Base-by-base conservation (phyloP, 2,797 vertebrate species). In the Eupleurogrammus muticus region DNA sequence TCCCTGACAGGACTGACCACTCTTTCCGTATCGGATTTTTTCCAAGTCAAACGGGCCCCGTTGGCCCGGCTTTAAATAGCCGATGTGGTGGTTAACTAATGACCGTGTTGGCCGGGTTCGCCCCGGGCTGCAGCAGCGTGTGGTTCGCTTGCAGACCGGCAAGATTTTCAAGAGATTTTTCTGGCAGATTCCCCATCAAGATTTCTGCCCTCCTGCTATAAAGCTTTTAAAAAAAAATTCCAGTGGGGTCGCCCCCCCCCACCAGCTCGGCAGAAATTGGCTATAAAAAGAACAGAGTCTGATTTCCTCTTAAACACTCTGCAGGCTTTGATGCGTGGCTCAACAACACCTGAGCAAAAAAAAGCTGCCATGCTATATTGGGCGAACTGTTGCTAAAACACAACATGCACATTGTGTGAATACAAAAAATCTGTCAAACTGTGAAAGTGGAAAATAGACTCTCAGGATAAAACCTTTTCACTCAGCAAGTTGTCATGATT, bases 11-110 rank as follows among this genome's bases (percentile, higher is more conserved):
- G 75, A 84, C 81, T 90, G 87, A 91, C 89, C 91, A 86, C 89
- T 90, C 76, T 89, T 91, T 87, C 84, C 89, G 89, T 84, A 85
- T 90, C 93, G 81, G 70, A 88, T 90, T 92, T 90, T n/a, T 90
- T 94, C 93, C 93, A 92, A 93, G 85, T 91, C 86, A 91, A 93
- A 92, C 84, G 88, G 80, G 86, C 81, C 73, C 70, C 55, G 77
- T 73, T 87, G 90, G 90, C 87, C 83, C 83, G 77, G 81, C 85
- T 88, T 93, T 93, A 93, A 92, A 93, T 93, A 93, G 91, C 89
- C 81, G 75, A 91, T 90, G 77, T 90, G 79, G 89, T 88, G 92
- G 91, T 92, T 92, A 86, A 87, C 90, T 92, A 91, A 93, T 92
- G 90, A 92, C 88, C 81, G 86, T 83, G 83, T 88, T 90, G 83